Evolutionary conservation across 2,113 vertebrate species (phyloP), one percentile per base, ranked within the genome.

Genomic region (Hydrolagus affinis): DNA sequence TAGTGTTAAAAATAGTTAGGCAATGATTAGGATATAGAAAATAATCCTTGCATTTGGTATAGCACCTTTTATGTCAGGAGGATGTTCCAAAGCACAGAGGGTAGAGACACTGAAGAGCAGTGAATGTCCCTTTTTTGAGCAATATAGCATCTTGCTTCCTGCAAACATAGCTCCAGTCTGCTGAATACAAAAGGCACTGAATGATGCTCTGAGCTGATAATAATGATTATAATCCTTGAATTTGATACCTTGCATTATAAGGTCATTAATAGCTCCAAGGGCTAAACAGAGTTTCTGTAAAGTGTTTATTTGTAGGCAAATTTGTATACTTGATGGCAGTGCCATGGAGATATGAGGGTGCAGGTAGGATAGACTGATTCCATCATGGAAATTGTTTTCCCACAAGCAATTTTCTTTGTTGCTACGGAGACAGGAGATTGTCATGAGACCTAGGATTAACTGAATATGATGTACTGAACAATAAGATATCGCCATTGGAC

Each of bases 331-430:
- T 44, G 44, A 44, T 64, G 14, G 78, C 28, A 32, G 62, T 59
- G 17, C 66, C 32, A 9, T 66, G 25, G 60, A 83, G 62, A 25
- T 83, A 15, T 57, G 59, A 80, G 23, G 25, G 76, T 23, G 77
- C 17, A 9, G 23, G 78, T 66, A 62, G 78, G 62, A 64, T 19
- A 83, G 59, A 28, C 25, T 66, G 66, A 83, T 23, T 83, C 60
- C 78, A 66, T 83, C 32, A 60, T 83, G 60, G 32, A 60, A 83
- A 28, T 44, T 83, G 78, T 68, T 23, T 83, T 83, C 78, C 78
- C 78, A 66, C 66, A 62, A 83, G 64, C 78, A 83, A 83, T 68
- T 83, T 44, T 28, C 64, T 66, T 68, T 83, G 78, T 83, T 83
- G 78, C 78, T 28, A 83, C 66, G 62, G 78, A 66, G 78, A 83